Percentiles rank a stretch among this genome's conserved stretches.
phyloP scores from a whole-genome alignment of 2,888 invertebrate genomes.

The Argyresthia albistria region DNA sequence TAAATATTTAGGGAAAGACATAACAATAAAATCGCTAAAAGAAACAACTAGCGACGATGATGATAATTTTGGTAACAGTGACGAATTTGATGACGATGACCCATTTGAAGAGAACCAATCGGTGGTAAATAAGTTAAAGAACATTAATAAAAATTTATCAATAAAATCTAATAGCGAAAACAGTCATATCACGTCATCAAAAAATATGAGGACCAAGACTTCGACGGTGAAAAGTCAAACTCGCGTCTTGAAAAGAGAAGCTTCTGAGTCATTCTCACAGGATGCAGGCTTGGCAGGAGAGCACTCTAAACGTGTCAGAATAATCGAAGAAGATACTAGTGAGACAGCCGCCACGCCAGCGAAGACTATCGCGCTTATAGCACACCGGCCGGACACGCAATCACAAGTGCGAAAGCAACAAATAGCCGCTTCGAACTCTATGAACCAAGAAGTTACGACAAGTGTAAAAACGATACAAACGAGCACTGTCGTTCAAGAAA shows the following conservation, averaged over 20 bases:
- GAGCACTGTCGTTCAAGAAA: constrained; percentile 58
- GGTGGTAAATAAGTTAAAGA: constrained; percentile 23
- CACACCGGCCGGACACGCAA: constrained; percentile 30
- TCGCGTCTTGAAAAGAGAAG: not conserved
- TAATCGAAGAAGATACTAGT: constrained; percentile 10
- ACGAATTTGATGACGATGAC: constrained; percentile 22
- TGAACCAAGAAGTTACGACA: constrained; percentile 28
- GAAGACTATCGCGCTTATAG: not conserved
- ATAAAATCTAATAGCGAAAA: constrained; percentile 22
- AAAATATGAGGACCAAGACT: constrained; percentile 24
- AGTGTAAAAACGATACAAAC: constrained; percentile 53
- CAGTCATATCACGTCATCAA: constrained; percentile 18
- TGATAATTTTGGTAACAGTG: constrained; percentile 16
- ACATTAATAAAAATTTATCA: constrained; percentile 2
- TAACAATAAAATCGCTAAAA: constrained; percentile 10
- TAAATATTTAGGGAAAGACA: not conserved
- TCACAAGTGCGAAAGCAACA: constrained; percentile 9
- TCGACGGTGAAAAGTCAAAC: not conserved
- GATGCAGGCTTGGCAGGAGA: constrained; percentile 16
- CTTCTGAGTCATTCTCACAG: constrained; percentile 10
- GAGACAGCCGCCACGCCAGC: constrained; percentile 5
- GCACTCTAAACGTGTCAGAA: constrained; percentile 10
- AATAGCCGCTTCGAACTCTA: constrained; percentile 16
- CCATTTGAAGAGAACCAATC: constrained; percentile 29
- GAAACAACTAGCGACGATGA: constrained; percentile 29